Conservation (phyloP, 2,113 vertebrate species). For the Theristicus caerulescens region DNA sequence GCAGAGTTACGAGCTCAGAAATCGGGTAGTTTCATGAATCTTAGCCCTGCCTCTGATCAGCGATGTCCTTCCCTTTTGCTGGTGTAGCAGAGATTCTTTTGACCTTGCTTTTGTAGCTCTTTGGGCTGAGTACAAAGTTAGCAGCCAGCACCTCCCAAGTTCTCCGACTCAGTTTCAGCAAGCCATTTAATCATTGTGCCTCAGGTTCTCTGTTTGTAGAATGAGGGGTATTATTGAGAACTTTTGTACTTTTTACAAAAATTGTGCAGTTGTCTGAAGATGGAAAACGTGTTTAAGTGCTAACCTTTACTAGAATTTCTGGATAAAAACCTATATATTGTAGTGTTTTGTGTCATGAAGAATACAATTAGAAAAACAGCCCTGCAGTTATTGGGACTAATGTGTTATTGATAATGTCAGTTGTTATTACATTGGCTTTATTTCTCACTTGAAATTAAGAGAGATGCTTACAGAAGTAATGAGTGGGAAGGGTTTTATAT, state of each 20-base stretch:
- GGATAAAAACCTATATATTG: neutral
- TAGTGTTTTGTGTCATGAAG: neutral
- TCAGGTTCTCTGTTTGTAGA: neutral
- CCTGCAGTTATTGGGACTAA: neutral
- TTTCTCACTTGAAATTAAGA: neutral
- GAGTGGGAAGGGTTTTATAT: neutral
- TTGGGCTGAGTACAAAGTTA: neutral
- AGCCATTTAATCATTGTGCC: neutral
- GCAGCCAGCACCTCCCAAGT: neutral
- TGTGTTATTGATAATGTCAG: neutral
- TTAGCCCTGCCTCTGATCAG: neutral
- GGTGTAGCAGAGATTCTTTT: neutral
- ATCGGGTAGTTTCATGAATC: neutral
- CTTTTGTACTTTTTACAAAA: neutral
- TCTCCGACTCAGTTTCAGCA: neutral
- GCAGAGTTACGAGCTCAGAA: neutral
- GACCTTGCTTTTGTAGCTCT: neutral
- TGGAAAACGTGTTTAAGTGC: neutral
- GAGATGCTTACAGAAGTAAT: neutral
- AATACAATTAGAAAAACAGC: neutral
- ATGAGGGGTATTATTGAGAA: neutral
- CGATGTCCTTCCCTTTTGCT: neutral
- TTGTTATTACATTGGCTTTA: neutral
- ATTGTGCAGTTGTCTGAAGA: neutral
- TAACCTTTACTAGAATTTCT: neutral